These are phyloP conservation scores for Coelopa frigida DNA, from an alignment of 1,140 invertebrate genomes.

Conservation along the genomic window DNA sequence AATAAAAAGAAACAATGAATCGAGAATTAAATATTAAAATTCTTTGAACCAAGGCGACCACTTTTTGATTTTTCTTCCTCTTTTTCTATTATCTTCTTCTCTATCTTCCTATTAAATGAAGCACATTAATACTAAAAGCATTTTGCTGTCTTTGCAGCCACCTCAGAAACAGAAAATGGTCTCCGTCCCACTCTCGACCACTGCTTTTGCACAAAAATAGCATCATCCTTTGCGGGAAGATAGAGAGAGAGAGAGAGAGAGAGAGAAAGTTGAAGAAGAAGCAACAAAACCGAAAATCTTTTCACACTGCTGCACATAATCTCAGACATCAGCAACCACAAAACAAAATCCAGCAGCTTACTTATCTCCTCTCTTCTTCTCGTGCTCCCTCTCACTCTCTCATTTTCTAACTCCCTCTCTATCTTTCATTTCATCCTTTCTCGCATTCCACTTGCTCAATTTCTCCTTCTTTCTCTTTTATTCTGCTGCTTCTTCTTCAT, in stretches of 20 bases:
- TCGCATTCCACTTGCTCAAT: neutral
- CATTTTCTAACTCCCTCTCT: neutral
- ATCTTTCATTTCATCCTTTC: neutral
- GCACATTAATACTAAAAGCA: neutral
- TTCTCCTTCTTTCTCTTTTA: neutral
- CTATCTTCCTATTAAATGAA: neutral
- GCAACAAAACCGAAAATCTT: conserved; percentile 3
- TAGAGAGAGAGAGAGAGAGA: neutral
- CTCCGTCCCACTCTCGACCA: too few species aligned
- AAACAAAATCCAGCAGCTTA: conserved; percentile 10
- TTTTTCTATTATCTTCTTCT: neutral
- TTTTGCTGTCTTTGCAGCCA: neutral
- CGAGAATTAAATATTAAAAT: too few species aligned
- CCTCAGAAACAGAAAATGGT: too few species aligned
- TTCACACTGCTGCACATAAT: conserved; percentile 11
- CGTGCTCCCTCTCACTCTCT: neutral
- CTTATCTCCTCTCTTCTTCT: conserved; percentile 8
- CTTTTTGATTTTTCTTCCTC: neutral
- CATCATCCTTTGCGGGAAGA: too few species aligned
- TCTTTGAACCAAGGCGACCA: too few species aligned
- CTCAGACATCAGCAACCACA: conserved; percentile 15
- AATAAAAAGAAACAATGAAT: too few species aligned
- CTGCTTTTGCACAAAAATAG: too few species aligned
- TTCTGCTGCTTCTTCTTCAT: conserved; percentile 1
- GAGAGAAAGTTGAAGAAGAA: conserved; percentile 6